These are phyloP conservation scores for Chaetodon auriga DNA, from an alignment of 2,113 vertebrate genomes.

Conservation along the genomic window DNA sequence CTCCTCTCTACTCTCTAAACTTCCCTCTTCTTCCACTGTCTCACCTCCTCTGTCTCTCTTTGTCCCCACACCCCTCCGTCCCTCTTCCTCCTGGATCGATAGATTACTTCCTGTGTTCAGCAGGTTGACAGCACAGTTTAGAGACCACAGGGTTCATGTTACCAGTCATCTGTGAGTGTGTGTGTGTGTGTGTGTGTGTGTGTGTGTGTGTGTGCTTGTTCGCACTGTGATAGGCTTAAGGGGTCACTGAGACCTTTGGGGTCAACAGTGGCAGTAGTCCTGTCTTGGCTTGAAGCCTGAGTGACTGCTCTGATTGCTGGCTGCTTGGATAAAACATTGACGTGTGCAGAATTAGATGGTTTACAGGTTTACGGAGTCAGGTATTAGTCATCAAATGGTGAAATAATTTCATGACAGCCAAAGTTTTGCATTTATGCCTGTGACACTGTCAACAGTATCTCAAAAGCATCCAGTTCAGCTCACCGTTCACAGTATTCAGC, in stretches of 20 bases:
- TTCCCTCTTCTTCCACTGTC: conserved; percentile 15
- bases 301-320: background rate
- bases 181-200: conserved; percentile 37
- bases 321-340: conserved; percentile 5
- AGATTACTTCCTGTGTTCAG: conserved; percentile 80
- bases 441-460: background rate
- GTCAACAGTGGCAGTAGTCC: conserved; percentile 51
- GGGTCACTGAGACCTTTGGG: conserved; percentile 61
- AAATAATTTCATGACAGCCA: background rate
- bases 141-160: conserved; percentile 70
- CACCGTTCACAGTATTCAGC: conserved; percentile 1
- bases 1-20: conserved; percentile 34
- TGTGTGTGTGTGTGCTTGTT: conserved; percentile 24
- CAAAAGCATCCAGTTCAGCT: background rate
- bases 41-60: conserved; percentile 34
- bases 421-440: background rate
- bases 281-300: conserved; percentile 26
- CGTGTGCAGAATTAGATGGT: background rate
- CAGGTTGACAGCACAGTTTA: conserved; percentile 73
- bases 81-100: conserved; percentile 73
- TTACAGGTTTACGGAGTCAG: background rate
- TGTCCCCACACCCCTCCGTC: conserved; percentile 30
- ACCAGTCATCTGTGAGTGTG: conserved; percentile 40
- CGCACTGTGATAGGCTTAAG: conserved; percentile 40
- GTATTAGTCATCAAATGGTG: background rate